Percentiles rank a stretch among this genome's conserved stretches.
phyloP scores from a whole-genome alignment of 2,113 vertebrate genomes.

The Podilymbus podiceps region DNA sequence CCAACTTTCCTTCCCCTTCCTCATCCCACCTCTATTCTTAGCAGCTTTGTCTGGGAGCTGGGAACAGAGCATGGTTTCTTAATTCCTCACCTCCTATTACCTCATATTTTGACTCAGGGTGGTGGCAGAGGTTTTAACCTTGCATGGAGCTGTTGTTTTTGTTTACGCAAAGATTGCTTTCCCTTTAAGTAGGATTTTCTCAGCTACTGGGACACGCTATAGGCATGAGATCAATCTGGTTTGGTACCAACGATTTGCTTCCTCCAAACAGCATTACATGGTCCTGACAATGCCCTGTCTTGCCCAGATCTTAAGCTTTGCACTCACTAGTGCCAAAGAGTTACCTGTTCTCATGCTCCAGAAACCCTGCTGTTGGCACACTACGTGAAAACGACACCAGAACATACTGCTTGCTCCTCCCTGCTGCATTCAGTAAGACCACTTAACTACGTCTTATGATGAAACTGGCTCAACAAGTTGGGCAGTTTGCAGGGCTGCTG shows the following conservation, averaged over 20 bases:
- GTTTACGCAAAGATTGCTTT: background rate
- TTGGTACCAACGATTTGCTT: background rate
- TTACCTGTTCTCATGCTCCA: background rate
- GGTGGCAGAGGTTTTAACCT: background rate
- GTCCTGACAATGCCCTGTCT: background rate
- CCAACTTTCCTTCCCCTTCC: constrained; percentile 48
- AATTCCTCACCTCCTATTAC: constrained; percentile 19
- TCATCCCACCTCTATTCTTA: constrained; percentile 50
- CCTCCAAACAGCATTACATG: background rate
- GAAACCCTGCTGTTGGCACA: background rate
- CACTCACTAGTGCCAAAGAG: background rate
- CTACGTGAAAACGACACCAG: background rate
- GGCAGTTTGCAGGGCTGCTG: background rate
- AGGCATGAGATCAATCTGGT: background rate
- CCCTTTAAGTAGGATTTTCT: background rate
- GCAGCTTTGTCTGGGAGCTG: constrained; percentile 29
- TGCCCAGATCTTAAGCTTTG: background rate
- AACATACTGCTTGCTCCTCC: background rate
- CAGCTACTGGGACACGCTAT: background rate
- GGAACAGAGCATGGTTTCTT: background rate
- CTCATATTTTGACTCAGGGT: background rate
- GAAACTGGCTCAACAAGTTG: constrained; percentile 47
- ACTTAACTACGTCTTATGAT: background rate
- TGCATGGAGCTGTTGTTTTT: background rate
- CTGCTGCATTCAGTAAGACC: background rate